Conservation (phyloP, 2,888 invertebrate species). For the Bombylius discolor region DNA sequence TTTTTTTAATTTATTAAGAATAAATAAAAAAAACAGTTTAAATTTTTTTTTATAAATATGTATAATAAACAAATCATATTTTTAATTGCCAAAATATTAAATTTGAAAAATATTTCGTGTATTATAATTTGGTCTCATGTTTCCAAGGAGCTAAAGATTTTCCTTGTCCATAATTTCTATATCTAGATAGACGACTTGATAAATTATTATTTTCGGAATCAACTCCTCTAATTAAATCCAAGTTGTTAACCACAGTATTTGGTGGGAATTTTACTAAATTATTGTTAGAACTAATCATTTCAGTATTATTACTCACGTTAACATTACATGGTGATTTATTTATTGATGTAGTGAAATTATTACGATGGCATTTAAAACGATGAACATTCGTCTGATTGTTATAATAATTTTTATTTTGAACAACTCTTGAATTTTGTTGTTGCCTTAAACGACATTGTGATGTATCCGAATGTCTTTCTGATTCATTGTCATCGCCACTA, state of each 20-base stretch:
- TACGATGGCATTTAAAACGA: slow-evolving; percentile 8
- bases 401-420: slow-evolving; percentile 14
- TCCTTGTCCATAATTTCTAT: slow-evolving; percentile 16
- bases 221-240: slow-evolving; percentile 22
- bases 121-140: slow-evolving; percentile 21
- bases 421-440: slow-evolving; percentile 12
- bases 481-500: slow-evolving; percentile 61
- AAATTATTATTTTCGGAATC: slow-evolving; percentile 15
- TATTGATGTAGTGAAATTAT: not conserved
- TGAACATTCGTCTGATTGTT: slow-evolving; percentile 12
- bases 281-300: not conserved
- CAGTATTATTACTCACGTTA: too few species aligned
- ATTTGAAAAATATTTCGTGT: too few species aligned
- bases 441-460: slow-evolving; percentile 20
- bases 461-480: slow-evolving; percentile 38
- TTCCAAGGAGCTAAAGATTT: slow-evolving; percentile 18
- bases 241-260: slow-evolving; percentile 17
- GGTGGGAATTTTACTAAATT: not conserved
- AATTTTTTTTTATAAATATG: too few species aligned
- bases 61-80: too few species aligned
- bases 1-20: too few species aligned
- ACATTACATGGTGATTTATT: not conserved
- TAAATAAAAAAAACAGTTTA: too few species aligned
- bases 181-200: slow-evolving; percentile 17
- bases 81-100: too few species aligned